A percentile compares a stretch with the other conserved stretches of the same genome.
These are phyloP conservation scores for Caenorhabditis wallacei DNA, from an alignment of 2,888 invertebrate genomes.

Conservation along the genomic window DNA sequence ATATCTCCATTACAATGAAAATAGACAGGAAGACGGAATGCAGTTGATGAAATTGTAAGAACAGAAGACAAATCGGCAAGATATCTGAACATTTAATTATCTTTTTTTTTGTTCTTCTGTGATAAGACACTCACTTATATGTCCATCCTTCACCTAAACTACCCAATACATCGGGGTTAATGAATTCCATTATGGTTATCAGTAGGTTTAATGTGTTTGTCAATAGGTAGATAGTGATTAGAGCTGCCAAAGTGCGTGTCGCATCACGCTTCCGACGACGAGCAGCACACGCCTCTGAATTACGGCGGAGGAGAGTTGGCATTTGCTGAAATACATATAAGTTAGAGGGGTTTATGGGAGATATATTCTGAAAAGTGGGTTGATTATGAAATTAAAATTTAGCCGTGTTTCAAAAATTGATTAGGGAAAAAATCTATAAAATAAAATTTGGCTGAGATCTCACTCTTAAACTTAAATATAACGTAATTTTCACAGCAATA, in stretches of 20 bases:
- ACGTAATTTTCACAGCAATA: not conserved
- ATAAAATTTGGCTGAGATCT: too few relatives aligned
- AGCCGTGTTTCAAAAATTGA: too few relatives aligned
- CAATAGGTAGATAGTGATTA: slow-evolving; percentile 74
- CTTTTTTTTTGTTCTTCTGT: not conserved
- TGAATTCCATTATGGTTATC: slow-evolving; percentile 75
- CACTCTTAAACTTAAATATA: too few relatives aligned
- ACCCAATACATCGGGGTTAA: slow-evolving; percentile 62
- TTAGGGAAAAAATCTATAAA: too few relatives aligned
- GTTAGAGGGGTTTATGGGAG: not conserved
- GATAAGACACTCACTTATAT: slow-evolving; percentile 62
- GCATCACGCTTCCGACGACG: slow-evolving; percentile 70
- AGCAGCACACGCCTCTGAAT: slow-evolving; percentile 66
- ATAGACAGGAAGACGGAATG: slow-evolving; percentile 74
- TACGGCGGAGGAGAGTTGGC: slow-evolving; percentile 63
- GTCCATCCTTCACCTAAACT: slow-evolving; percentile 68
- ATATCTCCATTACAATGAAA: slow-evolving; percentile 71
- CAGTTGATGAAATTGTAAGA: slow-evolving; percentile 73
- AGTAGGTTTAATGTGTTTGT: slow-evolving; percentile 73
- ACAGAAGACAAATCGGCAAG: slow-evolving; percentile 74
- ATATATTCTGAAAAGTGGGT: too few relatives aligned
- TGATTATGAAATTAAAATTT: too few relatives aligned
- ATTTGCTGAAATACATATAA: slow-evolving; percentile 62
- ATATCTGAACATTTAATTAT: slow-evolving; percentile 61
- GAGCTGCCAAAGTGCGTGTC: slow-evolving; percentile 71